Evolutionary conservation across 2,888 invertebrate species (phyloP), one percentile per base, ranked within the genome.

Genomic region (Rugalucina vietnamica): DNA sequence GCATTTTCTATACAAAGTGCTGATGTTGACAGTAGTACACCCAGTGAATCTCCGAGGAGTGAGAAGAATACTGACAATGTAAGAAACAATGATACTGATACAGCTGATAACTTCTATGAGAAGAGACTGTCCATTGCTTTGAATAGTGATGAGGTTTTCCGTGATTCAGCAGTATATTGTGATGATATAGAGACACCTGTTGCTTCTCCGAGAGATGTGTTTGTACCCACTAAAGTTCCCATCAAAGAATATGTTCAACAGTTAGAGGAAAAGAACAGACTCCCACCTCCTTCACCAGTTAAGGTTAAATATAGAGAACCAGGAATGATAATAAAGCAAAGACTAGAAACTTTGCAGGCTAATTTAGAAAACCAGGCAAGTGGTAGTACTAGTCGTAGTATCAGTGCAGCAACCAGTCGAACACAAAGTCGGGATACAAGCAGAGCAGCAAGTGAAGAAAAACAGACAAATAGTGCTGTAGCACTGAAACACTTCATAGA

Each of bases 131-230:
- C 93, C 2, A 86, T 88, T 3, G 91, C 89, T 74, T 86, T 91
- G 74, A 89, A 89, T 81, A 97, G 96, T 82, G 96, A 96, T 89
- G 97, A 96, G 89, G 96, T 96, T 0, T 97, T 97, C 92, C 96
- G 97, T 91, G 98, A 98, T 94, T 97, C 97, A 76, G 97, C 97
- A 86, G 97, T 97, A 90, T 97, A 97, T 94, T 97, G 97, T 86
- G 97, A 97, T 91, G 88, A 90, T 43, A 60, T 86, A 32, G 91
- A 92, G 43, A 75, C 81, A 24, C 84, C 81, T 27, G 43, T 80
- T 12, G 32, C 65, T 21, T 74, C 75, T 27, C 69, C 76, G 8
- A n/a, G 36, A 32, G 50, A 72, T 10, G n/a, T 18, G n/a, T 5
- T n/a, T 18, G 29, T 49, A 12, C 72, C 72, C 10, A 1, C 27